A percentile compares a stretch with the other conserved stretches of the same genome.
Evolutionary conservation across 2,113 vertebrate genomes (phyloP).

Genomic region (Dendropsophus ebraccatus): DNA sequence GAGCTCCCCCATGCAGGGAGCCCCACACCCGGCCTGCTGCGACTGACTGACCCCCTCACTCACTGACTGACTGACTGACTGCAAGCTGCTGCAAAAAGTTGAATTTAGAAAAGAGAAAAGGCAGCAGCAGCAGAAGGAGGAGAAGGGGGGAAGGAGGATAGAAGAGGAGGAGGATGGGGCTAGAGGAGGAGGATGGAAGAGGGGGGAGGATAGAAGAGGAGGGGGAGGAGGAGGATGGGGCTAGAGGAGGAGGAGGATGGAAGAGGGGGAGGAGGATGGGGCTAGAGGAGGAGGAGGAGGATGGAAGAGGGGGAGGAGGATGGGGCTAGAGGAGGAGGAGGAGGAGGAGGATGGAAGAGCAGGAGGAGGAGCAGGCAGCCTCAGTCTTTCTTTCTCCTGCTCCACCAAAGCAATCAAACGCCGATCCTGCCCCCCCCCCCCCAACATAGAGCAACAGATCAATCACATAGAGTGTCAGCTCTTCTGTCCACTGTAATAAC

Average conservation of each 20-base stretch:
- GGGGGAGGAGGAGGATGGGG: not conserved
- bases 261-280: too few species aligned
- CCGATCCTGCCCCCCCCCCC: constrained; percentile 10
- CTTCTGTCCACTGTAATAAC: not conserved
- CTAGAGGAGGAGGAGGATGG: not conserved
- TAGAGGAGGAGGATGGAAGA: not conserved
- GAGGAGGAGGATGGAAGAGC: not conserved
- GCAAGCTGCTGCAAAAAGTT: constrained; percentile 43
- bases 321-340: not conserved
- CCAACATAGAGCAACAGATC: constrained; percentile 38
- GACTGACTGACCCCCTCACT: too few species aligned
- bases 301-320: not conserved
- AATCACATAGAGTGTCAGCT: not conserved
- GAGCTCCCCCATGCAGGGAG: constrained; percentile 13
- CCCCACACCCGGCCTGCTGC: constrained; percentile 49
- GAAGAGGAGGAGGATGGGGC: not conserved
- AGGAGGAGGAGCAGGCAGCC: not conserved
- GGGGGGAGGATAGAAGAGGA: not conserved
- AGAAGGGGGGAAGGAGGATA: not conserved
- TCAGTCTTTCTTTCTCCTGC: constrained; percentile 53
- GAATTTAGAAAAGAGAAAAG: constrained; percentile 31
- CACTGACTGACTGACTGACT: too few species aligned
- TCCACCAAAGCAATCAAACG: constrained; percentile 45
- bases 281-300: not conserved
- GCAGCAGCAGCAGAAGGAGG: not conserved